Evolutionary conservation across 2,797 vertebrate species (phyloP), one percentile per base, ranked within the genome.

Genomic region (Gallinago solitaria): DNA sequence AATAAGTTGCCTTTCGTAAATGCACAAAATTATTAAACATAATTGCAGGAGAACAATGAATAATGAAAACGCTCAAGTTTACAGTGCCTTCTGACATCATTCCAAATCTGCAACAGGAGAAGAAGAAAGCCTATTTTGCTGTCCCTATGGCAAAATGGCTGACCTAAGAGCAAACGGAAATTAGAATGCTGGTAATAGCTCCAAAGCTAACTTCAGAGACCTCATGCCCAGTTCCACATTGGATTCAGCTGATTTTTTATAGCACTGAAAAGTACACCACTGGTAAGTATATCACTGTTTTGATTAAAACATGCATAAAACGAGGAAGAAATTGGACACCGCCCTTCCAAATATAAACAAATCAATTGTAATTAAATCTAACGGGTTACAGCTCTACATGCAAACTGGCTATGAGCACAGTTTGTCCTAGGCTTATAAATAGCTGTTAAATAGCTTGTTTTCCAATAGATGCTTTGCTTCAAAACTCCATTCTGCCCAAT

Each of bases 51-150:
- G n/a, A 95, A 82, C 3, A 6, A 79, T 4, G 5, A 68, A n/a
- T n/a, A n/a, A n/a, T 50, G 50, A 54, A 60, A 90, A 88, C 11
- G 59, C 19, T 63, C 39, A 68, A 70, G 43, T 61, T 84, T 28
- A 86, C 25, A 47, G 21, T 50, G 27, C 16, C 63, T 48, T 59
- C 20, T 75, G 54, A 56, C 11, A 80, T 25, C 5, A 28, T 90
- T 71, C 41, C 25, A 68, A 53, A 75, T 45, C 56, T 56, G 24
- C 0, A 0, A 15, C 0, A 2, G 20, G 5, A 9, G 14, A 64
- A 35, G 48, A 57, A 48, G 12, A 85, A 91, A 67, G 21, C 12
- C 8, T 47, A 27, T 81, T 47, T 54, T 50, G 39, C 16, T 43
- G 30, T 69, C 24, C n/a, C 12, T 56, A 12, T 54, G 48, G 51